Base-by-base conservation (phyloP, 2,797 vertebrate genomes). In the Esox masquinongy region DNA sequence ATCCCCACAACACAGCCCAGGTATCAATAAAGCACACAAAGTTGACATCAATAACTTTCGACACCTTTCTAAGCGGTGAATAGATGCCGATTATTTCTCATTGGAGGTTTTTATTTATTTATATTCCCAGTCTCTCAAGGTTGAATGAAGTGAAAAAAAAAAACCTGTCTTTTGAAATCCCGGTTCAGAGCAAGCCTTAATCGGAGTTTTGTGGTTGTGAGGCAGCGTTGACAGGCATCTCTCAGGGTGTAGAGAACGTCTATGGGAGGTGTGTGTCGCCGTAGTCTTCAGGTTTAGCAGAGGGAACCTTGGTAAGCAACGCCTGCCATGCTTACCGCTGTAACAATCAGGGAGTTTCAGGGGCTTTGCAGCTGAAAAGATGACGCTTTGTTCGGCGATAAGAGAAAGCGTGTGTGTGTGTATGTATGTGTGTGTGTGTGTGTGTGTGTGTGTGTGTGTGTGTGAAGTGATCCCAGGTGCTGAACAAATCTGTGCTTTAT, bases 401-500 rank as follows among this genome's bases (percentile, higher is more conserved):
- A 88, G 87, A 84, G 78, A 67, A 80, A 83, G 79, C 26, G 47
- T 2, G 31, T 6, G 49, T 24, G 74, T 16, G 76, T 49, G 63
- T n/a, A 19, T 11, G 72, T 12, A n/a, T 14, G 47, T 12, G 49
- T 34, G 49, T 31, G 74, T 8, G 76, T 63, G 69, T 19, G 81
- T 63, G 15, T 26, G 47, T 16, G 6, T 19, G 34, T 31, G 56
- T 47, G 47, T 5, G 64, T 29, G 49, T 24, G 34, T 26, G 63
- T 47, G 75, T 80, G 49, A 89, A 89, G 86, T 76, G 86, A 92
- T 94, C 90, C 89, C 79, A 79, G 89, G 87, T 89, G 89, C 89
- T 91, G 88, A 93, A 93, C 91, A 92, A 93, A 94, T 92, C 88
- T 84, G 84, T 91, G 90, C 76, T 77, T 88, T 84, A 93, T 93